A percentile compares a stretch with the other conserved stretches of the same genome.
phyloP scores from a whole-genome alignment of 2,797 vertebrate species.

The Melanotaenia parkinsoni region DNA sequence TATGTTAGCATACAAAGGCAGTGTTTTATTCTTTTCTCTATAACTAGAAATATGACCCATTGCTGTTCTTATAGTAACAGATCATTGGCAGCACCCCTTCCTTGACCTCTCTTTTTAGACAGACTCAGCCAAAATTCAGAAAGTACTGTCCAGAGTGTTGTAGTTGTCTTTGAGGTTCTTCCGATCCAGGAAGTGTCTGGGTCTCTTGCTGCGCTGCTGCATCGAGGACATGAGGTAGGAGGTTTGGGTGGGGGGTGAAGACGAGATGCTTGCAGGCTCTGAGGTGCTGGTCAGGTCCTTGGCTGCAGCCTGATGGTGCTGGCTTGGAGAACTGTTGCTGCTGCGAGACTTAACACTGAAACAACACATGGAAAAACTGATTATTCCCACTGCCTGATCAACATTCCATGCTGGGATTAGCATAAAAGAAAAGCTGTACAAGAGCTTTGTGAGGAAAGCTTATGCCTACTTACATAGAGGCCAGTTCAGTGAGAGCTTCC shows the following conservation, averaged over 20 bases:
- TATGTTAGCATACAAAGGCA: constrained; percentile 51
- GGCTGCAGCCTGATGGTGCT: constrained; percentile 92
- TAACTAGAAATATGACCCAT: constrained; percentile 4
- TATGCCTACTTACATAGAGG: constrained; percentile 86
- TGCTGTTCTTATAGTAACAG: constrained; percentile 43
- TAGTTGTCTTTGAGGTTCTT: constrained; percentile 99
- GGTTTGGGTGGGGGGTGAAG: constrained; percentile 89
- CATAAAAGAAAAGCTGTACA: constrained; percentile 1
- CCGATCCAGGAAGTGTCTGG: constrained; percentile 94
- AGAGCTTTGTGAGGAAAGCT: not conserved
- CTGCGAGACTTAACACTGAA: constrained; percentile 87
- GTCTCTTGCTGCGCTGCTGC: constrained; percentile 92
- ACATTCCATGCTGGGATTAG: constrained; percentile 60
- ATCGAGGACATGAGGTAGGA: constrained; percentile 89
- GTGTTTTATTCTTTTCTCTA: constrained; percentile 44
- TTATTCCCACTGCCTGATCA: constrained; percentile 43
- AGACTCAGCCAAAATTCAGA: constrained; percentile 70
- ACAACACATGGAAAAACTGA: constrained; percentile 19
- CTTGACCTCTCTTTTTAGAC: constrained; percentile 5
- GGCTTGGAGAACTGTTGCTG: constrained; percentile 74
- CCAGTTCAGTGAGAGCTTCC: constrained; percentile 89
- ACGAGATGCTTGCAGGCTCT: constrained; percentile 72
- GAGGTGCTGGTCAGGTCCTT: constrained; percentile 89
- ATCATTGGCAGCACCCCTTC: constrained; percentile 26
- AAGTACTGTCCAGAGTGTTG: constrained; percentile 94